Percentiles rank a stretch among this genome's conserved stretches.
phyloP scores from a whole-genome alignment of 2,888 invertebrate genomes.

The Monopis laevigella region DNA sequence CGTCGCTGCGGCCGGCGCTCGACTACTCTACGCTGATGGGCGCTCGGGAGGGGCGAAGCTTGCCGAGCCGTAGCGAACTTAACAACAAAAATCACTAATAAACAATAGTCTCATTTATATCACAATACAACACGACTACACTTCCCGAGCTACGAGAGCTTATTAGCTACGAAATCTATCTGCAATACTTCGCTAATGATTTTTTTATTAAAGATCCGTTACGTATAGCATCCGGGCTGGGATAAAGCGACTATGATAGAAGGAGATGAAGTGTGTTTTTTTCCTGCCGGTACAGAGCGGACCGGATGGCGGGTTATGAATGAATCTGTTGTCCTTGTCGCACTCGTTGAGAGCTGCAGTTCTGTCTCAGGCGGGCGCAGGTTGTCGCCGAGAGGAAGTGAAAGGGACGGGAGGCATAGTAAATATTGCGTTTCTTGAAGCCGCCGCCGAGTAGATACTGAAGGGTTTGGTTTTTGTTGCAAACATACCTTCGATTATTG shows the following conservation, averaged over 20 bases:
- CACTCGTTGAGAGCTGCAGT: constrained; percentile 29
- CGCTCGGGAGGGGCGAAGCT: constrained; percentile 62
- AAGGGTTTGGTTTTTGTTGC: constrained; percentile 34
- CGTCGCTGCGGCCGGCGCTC: constrained; percentile 58
- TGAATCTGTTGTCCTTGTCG: constrained; percentile 56
- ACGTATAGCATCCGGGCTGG: too few species aligned
- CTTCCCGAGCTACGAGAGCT: too few species aligned
- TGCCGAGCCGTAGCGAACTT: constrained; percentile 25
- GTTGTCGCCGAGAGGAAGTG: constrained; percentile 65
- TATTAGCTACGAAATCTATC: not conserved
- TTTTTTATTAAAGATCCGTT: too few species aligned
- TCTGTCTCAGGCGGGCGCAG: constrained; percentile 46
- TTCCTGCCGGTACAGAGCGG: constrained; percentile 35
- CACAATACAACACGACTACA: too few species aligned
- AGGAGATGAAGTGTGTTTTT: constrained; percentile 59
- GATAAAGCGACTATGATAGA: constrained; percentile 59
- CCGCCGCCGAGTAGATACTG: constrained; percentile 45
- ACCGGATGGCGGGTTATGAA: constrained; percentile 64
- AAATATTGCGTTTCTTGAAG: constrained; percentile 58
- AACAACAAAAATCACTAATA: constrained; percentile 62
- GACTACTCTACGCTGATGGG: constrained; percentile 54
- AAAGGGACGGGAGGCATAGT: constrained; percentile 65
- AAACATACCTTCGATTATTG: too few species aligned
- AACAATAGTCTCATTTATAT: constrained; percentile 44
- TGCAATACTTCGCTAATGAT: too few species aligned